Conservation (phyloP, 2,113 vertebrate species). For the Cairina moschata region DNA sequence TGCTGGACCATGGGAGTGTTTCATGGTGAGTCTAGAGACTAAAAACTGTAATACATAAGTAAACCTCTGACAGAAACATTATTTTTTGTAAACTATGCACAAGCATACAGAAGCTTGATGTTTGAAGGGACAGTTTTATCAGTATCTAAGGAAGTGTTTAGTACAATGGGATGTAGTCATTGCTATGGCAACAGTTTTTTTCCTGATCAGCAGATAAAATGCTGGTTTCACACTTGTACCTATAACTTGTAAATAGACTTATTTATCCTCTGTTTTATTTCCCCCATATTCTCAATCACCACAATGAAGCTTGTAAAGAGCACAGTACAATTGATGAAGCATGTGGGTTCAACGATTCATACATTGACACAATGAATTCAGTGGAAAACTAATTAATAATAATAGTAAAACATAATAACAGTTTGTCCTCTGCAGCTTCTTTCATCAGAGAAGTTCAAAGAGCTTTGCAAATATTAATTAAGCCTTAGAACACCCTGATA, state of each 20-base stretch:
- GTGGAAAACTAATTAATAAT: conserved; percentile 56
- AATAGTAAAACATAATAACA: not conserved
- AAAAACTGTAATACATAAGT: not conserved
- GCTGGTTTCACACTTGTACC: not conserved
- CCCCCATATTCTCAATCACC: not conserved
- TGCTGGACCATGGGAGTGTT: not conserved
- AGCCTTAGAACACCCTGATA: conserved; percentile 21
- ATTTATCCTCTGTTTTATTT: conserved; percentile 40
- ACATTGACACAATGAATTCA: conserved; percentile 14
- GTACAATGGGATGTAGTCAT: not conserved
- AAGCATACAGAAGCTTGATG: not conserved
- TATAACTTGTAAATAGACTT: not conserved
- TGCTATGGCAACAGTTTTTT: conserved; percentile 45
- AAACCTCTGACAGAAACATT: not conserved
- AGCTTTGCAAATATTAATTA: conserved; percentile 59
- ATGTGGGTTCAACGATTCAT: conserved; percentile 8
- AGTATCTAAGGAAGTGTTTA: not conserved
- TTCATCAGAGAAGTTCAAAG: conserved; percentile 40
- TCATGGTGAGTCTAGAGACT: not conserved
- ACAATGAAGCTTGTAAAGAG: conserved; percentile 17
- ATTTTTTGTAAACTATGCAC: fast-evolving
- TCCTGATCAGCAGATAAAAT: not conserved
- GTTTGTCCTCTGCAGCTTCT: not conserved
- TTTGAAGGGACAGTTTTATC: not conserved
- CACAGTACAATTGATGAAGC: not conserved